phyloP scores from a whole-genome alignment of 1,140 invertebrate genomes.

The Halesus radiatus region DNA sequence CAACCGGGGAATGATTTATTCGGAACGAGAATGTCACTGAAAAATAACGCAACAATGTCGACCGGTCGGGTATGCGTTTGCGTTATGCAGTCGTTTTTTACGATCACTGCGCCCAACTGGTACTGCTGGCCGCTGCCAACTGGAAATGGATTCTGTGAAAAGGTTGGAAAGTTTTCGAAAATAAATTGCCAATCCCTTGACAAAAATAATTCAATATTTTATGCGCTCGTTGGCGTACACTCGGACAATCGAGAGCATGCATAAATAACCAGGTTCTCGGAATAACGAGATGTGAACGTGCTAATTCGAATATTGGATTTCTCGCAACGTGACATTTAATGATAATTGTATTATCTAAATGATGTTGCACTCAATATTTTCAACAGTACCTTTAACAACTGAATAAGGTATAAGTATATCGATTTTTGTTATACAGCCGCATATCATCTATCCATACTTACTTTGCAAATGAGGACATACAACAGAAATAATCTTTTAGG shows the following conservation, averaged over 20 bases:
- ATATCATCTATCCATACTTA: too few species aligned
- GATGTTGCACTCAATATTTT: too few species aligned
- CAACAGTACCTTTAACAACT: too few species aligned
- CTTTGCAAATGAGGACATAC: too few species aligned
- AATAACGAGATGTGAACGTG: background rate
- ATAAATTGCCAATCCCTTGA: conserved; percentile 19
- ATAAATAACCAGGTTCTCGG: background rate
- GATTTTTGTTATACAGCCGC: too few species aligned
- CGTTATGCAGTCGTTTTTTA: background rate
- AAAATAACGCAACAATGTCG: conserved; percentile 2
- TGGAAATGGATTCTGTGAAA: conserved; percentile 6
- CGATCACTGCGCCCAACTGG: background rate
- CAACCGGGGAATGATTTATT: background rate
- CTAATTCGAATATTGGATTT: too few species aligned
- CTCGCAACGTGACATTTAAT: too few species aligned
- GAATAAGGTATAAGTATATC: too few species aligned
- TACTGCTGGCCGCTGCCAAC: too few species aligned
- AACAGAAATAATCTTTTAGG: too few species aligned
- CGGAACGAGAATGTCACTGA: background rate
- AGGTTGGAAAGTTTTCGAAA: background rate
- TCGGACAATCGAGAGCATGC: background rate
- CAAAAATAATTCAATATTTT: conserved; percentile 20
- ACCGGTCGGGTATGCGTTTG: background rate
- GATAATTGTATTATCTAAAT: too few species aligned
- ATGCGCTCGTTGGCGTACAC: background rate